These are phyloP conservation scores for Clarias magur DNA, from an alignment of 2,113 vertebrate genomes.

Conservation along the genomic window DNA sequence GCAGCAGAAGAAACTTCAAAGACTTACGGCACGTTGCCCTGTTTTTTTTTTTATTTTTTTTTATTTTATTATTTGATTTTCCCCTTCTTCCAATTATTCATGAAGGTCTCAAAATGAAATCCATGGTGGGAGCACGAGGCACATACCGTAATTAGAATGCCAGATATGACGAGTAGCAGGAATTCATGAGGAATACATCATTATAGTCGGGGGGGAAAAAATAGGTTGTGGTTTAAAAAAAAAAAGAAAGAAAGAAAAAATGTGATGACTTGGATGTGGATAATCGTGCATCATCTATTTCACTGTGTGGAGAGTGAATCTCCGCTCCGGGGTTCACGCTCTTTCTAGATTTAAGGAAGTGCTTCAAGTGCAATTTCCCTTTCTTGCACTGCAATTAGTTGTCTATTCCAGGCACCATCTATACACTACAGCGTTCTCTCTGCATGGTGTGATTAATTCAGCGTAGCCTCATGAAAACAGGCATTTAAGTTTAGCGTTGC, in stretches of 20 bases:
- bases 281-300: background rate
- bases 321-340: background rate
- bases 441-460: slow-evolving; percentile 50
- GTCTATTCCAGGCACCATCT: slow-evolving; percentile 34
- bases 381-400: slow-evolving; percentile 27
- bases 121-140: slow-evolving; percentile 46
- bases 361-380: slow-evolving; percentile 38
- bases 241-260: background rate
- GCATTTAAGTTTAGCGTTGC: slow-evolving; percentile 45
- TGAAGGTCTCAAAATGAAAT: slow-evolving; percentile 58
- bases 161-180: slow-evolving; percentile 35
- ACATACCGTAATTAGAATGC: slow-evolving; percentile 48
- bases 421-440: slow-evolving; percentile 37
- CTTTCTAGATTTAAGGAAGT: background rate
- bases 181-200: slow-evolving; percentile 27
- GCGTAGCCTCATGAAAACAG: slow-evolving; percentile 36
- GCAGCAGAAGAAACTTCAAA: slow-evolving; percentile 58
- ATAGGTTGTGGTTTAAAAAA: slow-evolving; percentile 11
- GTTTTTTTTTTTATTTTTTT: too few species aligned
- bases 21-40: slow-evolving; percentile 41
- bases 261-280: background rate
- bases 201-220: background rate
- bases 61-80: background rate
- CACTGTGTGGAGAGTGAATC: background rate
- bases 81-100: slow-evolving; percentile 56